These are phyloP conservation scores for Procambarus virginalis DNA, from an alignment of 1,140 invertebrate species.

Conservation along the genomic window DNA sequence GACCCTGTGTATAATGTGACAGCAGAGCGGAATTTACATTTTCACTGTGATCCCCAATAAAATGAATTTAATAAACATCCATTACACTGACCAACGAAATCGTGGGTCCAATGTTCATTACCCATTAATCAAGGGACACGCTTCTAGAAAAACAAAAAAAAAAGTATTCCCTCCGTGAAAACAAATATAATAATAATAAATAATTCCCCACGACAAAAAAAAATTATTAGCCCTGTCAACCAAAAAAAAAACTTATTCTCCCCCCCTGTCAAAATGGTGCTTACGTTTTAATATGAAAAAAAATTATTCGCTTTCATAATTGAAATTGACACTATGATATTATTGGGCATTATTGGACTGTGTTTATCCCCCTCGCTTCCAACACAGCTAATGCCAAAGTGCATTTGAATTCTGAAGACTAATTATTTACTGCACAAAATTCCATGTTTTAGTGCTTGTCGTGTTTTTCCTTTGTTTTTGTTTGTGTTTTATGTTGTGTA, in stretches of 20 bases:
- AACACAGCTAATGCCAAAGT: too few relatives aligned
- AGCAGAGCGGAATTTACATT: not conserved
- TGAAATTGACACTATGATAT: slow-evolving; percentile 3
- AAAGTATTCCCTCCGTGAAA: too few relatives aligned
- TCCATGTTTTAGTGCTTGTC: too few relatives aligned
- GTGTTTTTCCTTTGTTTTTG: too few relatives aligned
- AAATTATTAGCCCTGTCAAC: not conserved
- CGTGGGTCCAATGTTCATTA: not conserved
- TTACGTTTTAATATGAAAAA: not conserved
- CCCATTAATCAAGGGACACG: not conserved
- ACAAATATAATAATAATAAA: too few relatives aligned
- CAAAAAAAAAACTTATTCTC: too few relatives aligned
- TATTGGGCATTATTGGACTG: not conserved
- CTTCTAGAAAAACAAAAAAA: not conserved
- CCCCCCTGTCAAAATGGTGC: not conserved
- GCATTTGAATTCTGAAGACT: too few relatives aligned
- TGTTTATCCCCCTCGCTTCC: not conserved
- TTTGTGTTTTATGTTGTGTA: too few relatives aligned
- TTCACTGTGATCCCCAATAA: not conserved
- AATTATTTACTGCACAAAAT: too few relatives aligned
- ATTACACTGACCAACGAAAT: not conserved
- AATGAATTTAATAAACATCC: not conserved
- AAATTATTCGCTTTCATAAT: not conserved
- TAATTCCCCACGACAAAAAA: too few relatives aligned
- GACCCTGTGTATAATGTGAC: too few relatives aligned